Conservation (phyloP, 2,113 vertebrate genomes). For the Eudyptes chrysolophus region DNA sequence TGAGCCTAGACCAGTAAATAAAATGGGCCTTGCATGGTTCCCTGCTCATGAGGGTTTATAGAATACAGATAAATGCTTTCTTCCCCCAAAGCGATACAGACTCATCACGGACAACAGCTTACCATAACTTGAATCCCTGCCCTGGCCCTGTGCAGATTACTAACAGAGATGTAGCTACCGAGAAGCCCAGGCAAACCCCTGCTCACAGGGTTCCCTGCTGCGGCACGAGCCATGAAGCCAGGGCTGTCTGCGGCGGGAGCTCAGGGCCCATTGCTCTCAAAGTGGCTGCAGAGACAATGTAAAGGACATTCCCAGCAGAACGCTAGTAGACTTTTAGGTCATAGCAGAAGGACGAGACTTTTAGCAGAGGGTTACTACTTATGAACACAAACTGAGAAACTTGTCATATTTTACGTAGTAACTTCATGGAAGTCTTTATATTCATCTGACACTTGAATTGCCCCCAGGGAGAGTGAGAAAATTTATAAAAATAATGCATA, state of each 20-base stretch:
- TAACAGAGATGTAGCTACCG: not conserved
- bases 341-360: not conserved
- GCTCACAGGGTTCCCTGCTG: accelerated
- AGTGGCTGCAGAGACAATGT: not conserved
- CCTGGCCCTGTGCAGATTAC: not conserved
- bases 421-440: not conserved
- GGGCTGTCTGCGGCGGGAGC: accelerated
- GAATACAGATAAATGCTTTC: not conserved
- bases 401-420: accelerated
- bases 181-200: not conserved
- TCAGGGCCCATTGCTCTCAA: not conserved
- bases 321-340: not conserved
- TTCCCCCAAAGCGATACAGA: not conserved
- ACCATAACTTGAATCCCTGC: not conserved
- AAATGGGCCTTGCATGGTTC: too few species aligned
- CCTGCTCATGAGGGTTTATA: not conserved
- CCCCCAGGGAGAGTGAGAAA: not conserved
- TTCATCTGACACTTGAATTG: not conserved
- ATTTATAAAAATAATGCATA: too few species aligned
- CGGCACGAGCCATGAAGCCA: accelerated
- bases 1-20: not conserved
- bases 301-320: not conserved
- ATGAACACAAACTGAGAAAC: not conserved
- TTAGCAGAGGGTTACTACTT: not conserved
- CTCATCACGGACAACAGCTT: not conserved